phyloP scores from a whole-genome alignment of 1,140 invertebrate species.

The Nautilus pompilius region DNA sequence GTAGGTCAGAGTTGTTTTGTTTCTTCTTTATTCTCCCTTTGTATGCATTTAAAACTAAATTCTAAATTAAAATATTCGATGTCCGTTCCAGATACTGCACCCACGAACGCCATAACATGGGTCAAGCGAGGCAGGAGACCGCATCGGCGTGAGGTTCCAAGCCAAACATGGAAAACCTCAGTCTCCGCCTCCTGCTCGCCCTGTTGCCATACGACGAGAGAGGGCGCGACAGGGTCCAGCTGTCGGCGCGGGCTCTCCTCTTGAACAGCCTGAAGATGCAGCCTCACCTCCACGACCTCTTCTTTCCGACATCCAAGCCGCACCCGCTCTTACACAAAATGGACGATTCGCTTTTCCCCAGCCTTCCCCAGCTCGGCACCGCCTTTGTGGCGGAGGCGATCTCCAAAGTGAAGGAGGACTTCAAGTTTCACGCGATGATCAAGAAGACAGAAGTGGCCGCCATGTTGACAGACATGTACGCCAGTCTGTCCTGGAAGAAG shows the following conservation, averaged over 20 bases:
- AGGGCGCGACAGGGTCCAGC: conserved; percentile 25
- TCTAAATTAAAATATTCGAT: neutral
- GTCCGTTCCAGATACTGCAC: conserved; percentile 7
- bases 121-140: conserved; percentile 6
- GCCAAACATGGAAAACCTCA: conserved; percentile 19
- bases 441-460: conserved; percentile 24
- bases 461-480: conserved; percentile 29
- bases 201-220: conserved; percentile 26
- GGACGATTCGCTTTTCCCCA: conserved; percentile 28
- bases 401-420: conserved; percentile 31
- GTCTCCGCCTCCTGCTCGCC: conserved; percentile 24
- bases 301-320: conserved; percentile 23
- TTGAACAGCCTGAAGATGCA: conserved; percentile 30
- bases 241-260: conserved; percentile 26
- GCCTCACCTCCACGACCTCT: conserved; percentile 26
- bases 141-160: conserved; percentile 16
- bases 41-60: neutral
- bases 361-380: conserved; percentile 23
- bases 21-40: neutral
- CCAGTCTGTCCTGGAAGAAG: conserved; percentile 44
- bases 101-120: conserved; percentile 6
- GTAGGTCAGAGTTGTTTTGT: neutral
- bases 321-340: conserved; percentile 18
- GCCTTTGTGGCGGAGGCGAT: conserved; percentile 28
- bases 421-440: conserved; percentile 34